Evolutionary conservation across 2,888 invertebrate genomes (phyloP).

Genomic region (Sphaerophoria taeniata): DNA sequence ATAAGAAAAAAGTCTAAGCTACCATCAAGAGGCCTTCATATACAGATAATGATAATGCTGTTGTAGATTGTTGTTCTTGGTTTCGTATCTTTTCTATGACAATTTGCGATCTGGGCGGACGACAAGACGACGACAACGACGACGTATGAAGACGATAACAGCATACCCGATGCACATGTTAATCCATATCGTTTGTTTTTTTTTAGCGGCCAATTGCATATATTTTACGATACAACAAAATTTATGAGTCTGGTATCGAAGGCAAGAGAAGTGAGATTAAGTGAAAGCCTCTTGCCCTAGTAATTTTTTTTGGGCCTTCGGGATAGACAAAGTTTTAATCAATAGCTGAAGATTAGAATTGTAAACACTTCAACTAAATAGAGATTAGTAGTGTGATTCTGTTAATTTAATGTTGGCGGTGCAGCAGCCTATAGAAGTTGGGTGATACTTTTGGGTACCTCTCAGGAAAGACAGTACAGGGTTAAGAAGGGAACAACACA

Average conservation of each 20-base stretch:
- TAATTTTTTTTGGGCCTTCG: conserved; percentile 36
- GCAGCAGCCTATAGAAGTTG: not conserved
- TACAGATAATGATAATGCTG: conserved; percentile 45
- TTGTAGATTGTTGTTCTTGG: not conserved
- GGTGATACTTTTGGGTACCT: not conserved
- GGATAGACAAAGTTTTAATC: conserved; percentile 65
- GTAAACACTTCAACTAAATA: conserved; percentile 59
- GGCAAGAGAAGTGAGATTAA: not conserved
- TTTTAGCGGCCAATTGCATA: conserved; percentile 71
- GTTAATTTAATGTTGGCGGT: not conserved
- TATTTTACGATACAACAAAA: conserved; percentile 65
- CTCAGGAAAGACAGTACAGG: too few species aligned
- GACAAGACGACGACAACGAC: conserved; percentile 11
- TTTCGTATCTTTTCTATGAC: conserved; percentile 62
- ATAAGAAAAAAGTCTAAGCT: not conserved
- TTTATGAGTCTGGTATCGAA: conserved; percentile 57
- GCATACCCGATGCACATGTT: conserved; percentile 52
- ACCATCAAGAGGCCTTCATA: conserved; percentile 32
- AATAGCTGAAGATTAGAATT: conserved; percentile 61
- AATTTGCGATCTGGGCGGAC: conserved; percentile 46
- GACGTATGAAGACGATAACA: not conserved
- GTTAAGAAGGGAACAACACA: too few species aligned
- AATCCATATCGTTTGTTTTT: conserved; percentile 72
- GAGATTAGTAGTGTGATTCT: conserved; percentile 29
- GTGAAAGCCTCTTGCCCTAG: conserved; percentile 48